These are phyloP conservation scores for Danio albolineatus DNA, from an alignment of 2,797 vertebrate species.

Conservation along the genomic window DNA sequence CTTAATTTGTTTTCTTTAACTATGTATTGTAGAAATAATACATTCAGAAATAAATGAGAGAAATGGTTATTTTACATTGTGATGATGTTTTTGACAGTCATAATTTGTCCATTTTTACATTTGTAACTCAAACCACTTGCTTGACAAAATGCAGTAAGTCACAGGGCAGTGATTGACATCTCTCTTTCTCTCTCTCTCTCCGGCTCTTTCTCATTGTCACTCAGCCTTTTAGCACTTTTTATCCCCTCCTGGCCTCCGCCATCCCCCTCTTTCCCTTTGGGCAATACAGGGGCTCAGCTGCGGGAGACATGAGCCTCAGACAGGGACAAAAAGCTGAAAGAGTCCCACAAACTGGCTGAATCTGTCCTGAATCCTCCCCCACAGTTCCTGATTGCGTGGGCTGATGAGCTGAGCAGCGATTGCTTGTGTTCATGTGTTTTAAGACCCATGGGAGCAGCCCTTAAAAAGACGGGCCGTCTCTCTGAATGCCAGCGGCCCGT, in stretches of 20 bases:
- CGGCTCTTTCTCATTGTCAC: constrained; percentile 73
- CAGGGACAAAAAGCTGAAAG: constrained; percentile 83
- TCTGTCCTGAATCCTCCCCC: constrained; percentile 67
- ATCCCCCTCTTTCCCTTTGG: constrained; percentile 61
- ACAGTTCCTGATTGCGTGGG: constrained; percentile 67
- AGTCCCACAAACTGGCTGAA: constrained; percentile 76
- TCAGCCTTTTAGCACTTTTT: constrained; percentile 96
- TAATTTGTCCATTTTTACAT: not conserved
- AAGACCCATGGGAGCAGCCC: constrained; percentile 55
- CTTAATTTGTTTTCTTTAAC: too few relatives aligned
- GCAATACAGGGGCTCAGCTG: constrained; percentile 81
- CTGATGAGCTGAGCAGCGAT: constrained; percentile 36
- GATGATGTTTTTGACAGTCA: not conserved
- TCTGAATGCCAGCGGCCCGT: constrained; percentile 85
- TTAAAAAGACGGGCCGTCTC: constrained; percentile 80
- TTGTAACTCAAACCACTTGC: too few relatives aligned
- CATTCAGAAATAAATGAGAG: too few relatives aligned
- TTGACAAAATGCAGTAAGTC: too few relatives aligned
- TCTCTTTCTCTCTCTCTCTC: constrained; percentile 61
- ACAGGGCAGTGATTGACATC: constrained; percentile 75
- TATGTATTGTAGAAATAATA: too few relatives aligned
- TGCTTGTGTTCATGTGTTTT: constrained; percentile 40
- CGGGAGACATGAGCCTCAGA: constrained; percentile 81
- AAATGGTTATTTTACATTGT: too few relatives aligned
- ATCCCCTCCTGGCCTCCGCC: constrained; percentile 65